Evolutionary conservation across 1,140 invertebrate species (phyloP), one percentile per base, ranked within the genome.

Genomic region (Drosophila fuyamai): DNA sequence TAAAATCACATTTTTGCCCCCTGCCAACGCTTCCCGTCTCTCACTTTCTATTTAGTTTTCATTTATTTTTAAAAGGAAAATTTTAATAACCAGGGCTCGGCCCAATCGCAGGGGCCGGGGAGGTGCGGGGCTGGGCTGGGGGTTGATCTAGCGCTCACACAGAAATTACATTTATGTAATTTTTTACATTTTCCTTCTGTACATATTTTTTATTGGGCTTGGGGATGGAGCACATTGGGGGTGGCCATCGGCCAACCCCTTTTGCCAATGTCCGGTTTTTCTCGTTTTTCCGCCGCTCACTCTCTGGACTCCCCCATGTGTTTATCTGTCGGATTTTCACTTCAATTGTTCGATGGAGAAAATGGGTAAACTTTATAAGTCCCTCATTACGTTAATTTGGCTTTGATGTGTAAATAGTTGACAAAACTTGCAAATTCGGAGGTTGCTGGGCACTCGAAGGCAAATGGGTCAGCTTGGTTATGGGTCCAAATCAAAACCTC

Each of bases 1-100:
- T 88, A 83, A 88, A 89, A 88, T 89, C 84, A 88, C 77, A 88
- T 77, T 82, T 81, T 82, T 86, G 59, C 55, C 56, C 73, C 27
- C 16, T 10, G 36, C 35, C 14, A 51, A 8, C 51, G 44, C 12
- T 18, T 44, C 58, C 56, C 65, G 32, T 73, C 59, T 53, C 32
- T 63, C 43, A 27, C 35, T 83, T 88, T 88, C 76, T 88, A 83
- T 88, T 89, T 88, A 86, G 83, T 88, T 88, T 88, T 83, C 83
- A 83, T 86, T 86, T 88, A 89, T 83, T 89, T 86, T 79, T 80
- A 66, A 88, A 88, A 89, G 70, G 76, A 88, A 77, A 88, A 73
- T 88, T 88, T 88, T 88, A 88, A 88, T 88, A 88, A 88, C 79
- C 78, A 79, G 79, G 83, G 70, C 79, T 79, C 71, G 79, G 59